Evolutionary conservation across 2,113 vertebrate species (phyloP), one percentile per base, ranked within the genome.

Genomic region (Melanerpes aurifrons): DNA sequence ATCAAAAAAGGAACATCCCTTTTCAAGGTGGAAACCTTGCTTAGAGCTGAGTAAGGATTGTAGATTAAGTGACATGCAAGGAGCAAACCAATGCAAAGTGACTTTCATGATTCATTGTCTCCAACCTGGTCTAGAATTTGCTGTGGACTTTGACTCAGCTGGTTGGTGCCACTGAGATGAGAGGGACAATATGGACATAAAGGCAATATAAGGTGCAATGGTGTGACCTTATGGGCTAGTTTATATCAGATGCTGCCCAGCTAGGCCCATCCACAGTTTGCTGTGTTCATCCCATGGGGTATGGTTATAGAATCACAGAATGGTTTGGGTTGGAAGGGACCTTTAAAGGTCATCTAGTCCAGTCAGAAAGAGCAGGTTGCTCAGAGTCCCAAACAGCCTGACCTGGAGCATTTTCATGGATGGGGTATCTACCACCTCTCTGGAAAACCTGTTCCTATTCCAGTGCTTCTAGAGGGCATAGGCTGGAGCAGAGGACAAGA

Each of bases 41-140:
- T 89, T 20, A 18, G 25, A 81, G 80, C 43, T 40, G 91, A 69
- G 62, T 24, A 35, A 77, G 67, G 74, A 20, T 43, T 92, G 70
- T 11, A 59, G 53, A 26, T 35, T 35, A 5, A 35, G 86, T 37
- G 66, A 88, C 47, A 68, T 53, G 76, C 66, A 10, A 68, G 58
- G 66, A 88, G 69, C 7, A 28, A 89, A 72, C 75, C 68, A 66
- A 73, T 77, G 92, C 79, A 92, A 91, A 95, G 48, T 63, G 18
- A 21, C 43, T 82, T 76, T 15, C 9, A 20, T 85, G 92, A 92
- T 72, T 91, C 78, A 76, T 26, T 63, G 10, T 50, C 92, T 91
- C 67, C 82, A 67, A 8, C 24, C 63, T 12, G 47, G 21, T 59
- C 71, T 48, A 28, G 79, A 76, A 76, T 40, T 63, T 0, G 0